Percentiles rank a stretch among this genome's conserved stretches.
Evolutionary conservation across 2,113 vertebrate genomes (phyloP).

Genomic region (Rhinogobius similis): DNA sequence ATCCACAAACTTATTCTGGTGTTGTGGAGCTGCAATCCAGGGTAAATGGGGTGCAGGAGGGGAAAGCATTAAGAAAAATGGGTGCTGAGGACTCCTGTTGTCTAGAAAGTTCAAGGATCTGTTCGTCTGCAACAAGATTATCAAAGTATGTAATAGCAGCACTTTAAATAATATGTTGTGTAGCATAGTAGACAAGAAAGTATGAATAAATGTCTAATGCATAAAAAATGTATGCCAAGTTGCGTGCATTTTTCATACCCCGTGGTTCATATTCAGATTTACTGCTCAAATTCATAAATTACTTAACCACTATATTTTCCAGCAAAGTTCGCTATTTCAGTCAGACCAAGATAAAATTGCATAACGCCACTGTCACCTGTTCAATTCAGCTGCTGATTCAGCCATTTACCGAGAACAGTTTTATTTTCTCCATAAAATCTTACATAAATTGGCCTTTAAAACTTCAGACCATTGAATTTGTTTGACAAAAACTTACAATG

Average conservation of each 20-base stretch:
- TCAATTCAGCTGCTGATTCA: conserved; percentile 24
- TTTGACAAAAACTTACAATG: conserved; percentile 70
- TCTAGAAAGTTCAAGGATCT: conserved; percentile 76
- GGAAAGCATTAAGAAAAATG: conserved; percentile 81
- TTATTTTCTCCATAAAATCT: conserved; percentile 10
- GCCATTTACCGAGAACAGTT: background rate
- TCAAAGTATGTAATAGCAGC: background rate
- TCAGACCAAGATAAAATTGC: background rate
- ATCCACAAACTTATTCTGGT: conserved; percentile 66
- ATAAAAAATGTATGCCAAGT: background rate
- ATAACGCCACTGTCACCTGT: background rate
- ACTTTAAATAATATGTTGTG: background rate
- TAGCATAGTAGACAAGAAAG: background rate
- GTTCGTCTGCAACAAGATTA: conserved; percentile 62
- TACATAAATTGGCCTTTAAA: background rate
- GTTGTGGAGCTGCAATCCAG: conserved; percentile 78
- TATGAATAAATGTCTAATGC: background rate
- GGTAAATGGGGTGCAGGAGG: conserved; percentile 80
- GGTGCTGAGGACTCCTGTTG: conserved; percentile 58
- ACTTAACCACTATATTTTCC: background rate
- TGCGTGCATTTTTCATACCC: no score
- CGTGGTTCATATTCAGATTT: no score
- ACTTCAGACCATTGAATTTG: background rate
- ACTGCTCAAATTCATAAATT: background rate
- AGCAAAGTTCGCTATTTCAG: background rate